These are phyloP conservation scores for Callorhinus ursinus DNA, from an alignment of 2,113 vertebrate genomes.

Conservation along the genomic window DNA sequence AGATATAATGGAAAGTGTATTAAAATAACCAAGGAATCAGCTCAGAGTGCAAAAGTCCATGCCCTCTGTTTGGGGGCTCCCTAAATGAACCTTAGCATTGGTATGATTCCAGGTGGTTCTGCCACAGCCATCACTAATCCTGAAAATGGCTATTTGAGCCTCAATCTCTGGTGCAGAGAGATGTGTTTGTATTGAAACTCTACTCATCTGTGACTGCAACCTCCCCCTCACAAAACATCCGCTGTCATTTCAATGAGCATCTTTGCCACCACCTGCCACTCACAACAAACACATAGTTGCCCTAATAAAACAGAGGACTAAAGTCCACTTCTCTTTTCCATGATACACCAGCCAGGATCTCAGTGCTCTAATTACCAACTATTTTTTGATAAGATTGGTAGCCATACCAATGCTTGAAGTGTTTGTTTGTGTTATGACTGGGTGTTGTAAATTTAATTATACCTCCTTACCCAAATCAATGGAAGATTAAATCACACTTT, in stretches of 20 bases:
- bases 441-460: slow-evolving; percentile 67
- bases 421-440: slow-evolving; percentile 69
- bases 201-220: background rate
- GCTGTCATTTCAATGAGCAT: background rate
- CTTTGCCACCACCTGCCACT: background rate
- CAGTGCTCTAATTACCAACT: slow-evolving; percentile 48
- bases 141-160: background rate
- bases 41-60: background rate
- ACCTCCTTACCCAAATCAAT: slow-evolving; percentile 57
- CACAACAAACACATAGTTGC: background rate
- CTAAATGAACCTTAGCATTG: background rate
- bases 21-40: background rate
- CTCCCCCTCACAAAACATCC: background rate
- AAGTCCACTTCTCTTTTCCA: slow-evolving; percentile 48
- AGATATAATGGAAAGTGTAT: background rate
- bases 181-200: background rate
- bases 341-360: slow-evolving; percentile 68
- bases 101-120: background rate
- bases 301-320: background rate
- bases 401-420: slow-evolving; percentile 28
- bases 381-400: slow-evolving; percentile 67
- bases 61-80: background rate
- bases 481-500: slow-evolving; percentile 65
- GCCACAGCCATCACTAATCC: background rate
- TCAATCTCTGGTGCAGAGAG: background rate